Evolutionary conservation across 2,797 vertebrate species (phyloP).

Genomic region (Paguma larvata): DNA sequence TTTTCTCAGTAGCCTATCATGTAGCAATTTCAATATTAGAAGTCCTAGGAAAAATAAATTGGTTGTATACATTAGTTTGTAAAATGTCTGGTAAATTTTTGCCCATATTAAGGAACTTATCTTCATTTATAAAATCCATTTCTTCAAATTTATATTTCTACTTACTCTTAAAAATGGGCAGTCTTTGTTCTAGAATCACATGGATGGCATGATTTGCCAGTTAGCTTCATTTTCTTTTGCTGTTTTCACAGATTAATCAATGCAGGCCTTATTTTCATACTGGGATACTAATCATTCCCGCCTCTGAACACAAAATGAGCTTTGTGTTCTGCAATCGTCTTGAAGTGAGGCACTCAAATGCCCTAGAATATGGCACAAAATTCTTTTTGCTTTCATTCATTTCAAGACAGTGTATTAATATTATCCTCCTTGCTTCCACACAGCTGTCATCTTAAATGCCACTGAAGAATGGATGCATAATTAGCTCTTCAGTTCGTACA

Average conservation of each 20-base stretch:
- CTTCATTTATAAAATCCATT: slow-evolving; percentile 41
- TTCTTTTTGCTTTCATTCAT: slow-evolving; percentile 54
- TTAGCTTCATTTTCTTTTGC: slow-evolving; percentile 68
- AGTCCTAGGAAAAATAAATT: slow-evolving; percentile 26
- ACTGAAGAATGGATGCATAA: slow-evolving; percentile 59
- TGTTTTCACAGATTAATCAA: slow-evolving; percentile 66
- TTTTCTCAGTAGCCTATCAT: not conserved
- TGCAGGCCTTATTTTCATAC: slow-evolving; percentile 74
- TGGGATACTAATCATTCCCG: slow-evolving; percentile 63
- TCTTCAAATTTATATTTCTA: slow-evolving; percentile 46
- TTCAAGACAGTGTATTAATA: slow-evolving; percentile 56
- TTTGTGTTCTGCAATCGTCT: slow-evolving; percentile 38
- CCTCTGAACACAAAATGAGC: slow-evolving; percentile 58
- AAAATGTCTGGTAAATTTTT: slow-evolving; percentile 57
- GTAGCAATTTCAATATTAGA: slow-evolving; percentile 23
- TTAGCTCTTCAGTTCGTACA: slow-evolving; percentile 60
- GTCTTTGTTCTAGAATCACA: slow-evolving; percentile 13
- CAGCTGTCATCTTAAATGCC: slow-evolving; percentile 57
- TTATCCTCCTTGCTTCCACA: slow-evolving; percentile 68
- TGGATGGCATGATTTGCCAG: not conserved
- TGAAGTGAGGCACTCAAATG: slow-evolving; percentile 61
- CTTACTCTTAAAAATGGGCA: slow-evolving; percentile 69
- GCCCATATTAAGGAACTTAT: slow-evolving; percentile 25
- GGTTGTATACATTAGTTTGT: not conserved
- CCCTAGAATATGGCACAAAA: not conserved